A percentile compares a stretch with the other conserved stretches of the same genome.
These are phyloP conservation scores for Scolanthus callimorphus DNA, from an alignment of 92 coral and sea anemone species.

Conservation along the genomic window DNA sequence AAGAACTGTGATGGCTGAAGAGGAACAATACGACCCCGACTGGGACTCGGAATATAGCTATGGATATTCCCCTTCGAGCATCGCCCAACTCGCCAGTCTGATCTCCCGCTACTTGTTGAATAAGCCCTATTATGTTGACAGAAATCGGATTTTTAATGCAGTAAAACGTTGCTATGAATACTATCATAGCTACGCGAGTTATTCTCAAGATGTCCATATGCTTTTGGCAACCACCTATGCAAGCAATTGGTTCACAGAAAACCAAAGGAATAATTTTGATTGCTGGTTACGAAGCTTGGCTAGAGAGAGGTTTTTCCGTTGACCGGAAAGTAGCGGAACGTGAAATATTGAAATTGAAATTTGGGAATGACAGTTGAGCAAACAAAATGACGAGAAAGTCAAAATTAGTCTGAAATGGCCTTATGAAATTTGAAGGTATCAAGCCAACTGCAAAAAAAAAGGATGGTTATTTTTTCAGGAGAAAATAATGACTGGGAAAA, in stretches of 20 bases:
- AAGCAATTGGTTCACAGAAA: constrained; percentile 97
- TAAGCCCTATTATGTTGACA: constrained; percentile 89
- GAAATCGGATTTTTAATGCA: constrained; percentile 95
- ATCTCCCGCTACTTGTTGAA: constrained; percentile 77
- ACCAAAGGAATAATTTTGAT: constrained; percentile 86
- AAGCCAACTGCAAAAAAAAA: no score
- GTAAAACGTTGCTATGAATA: constrained; percentile 97
- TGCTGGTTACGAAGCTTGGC: constrained; percentile 74
- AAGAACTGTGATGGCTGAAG: constrained; percentile 45
- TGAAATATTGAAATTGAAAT: no score
- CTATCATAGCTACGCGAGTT: constrained; percentile 91
- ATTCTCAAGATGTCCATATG: constrained; percentile 97
- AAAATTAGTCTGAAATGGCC: no score
- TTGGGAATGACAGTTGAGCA: no score
- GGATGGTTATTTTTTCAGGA: no score
- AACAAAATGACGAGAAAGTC: no score
- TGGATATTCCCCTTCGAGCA: constrained; percentile 96
- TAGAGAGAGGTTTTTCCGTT: constrained; percentile 55
- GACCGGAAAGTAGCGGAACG: no score
- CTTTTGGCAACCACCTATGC: constrained; percentile 87
- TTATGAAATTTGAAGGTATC: no score
- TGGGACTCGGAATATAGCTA: constrained; percentile 97
- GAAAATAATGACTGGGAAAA: no score
- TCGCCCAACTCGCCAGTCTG: constrained; percentile 81
- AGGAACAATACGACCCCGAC: constrained; percentile 63